Conservation (phyloP, 2,113 vertebrate species). For the Otocyon megalotis region DNA sequence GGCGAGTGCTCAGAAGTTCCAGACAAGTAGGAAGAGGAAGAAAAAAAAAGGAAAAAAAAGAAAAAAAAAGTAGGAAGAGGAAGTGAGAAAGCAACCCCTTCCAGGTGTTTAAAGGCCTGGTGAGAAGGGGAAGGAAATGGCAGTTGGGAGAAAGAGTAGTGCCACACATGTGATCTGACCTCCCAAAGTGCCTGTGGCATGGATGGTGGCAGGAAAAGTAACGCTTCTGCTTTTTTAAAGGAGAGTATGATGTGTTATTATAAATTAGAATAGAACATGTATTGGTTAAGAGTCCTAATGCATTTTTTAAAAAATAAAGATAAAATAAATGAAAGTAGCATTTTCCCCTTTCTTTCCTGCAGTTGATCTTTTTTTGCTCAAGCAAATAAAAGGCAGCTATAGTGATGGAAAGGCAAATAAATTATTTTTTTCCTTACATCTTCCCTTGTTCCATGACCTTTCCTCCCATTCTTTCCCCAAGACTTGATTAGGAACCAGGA, state of each 20-base stretch:
- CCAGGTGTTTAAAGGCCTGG: neutral
- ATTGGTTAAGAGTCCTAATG: neutral
- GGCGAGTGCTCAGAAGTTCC: neutral
- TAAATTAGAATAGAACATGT: neutral
- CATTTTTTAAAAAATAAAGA: neutral
- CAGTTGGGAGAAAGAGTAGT: neutral
- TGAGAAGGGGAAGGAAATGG: constrained; percentile 27
- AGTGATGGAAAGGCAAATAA: neutral
- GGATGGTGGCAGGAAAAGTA: neutral
- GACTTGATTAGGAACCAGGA: neutral
- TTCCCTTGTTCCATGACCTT: neutral
- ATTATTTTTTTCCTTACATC: neutral
- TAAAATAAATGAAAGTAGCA: neutral
- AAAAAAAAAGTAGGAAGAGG: neutral
- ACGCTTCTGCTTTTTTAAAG: neutral
- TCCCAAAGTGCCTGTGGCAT: neutral
- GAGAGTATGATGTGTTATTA: neutral
- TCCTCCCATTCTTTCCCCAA: neutral
- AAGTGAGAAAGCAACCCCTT: neutral
- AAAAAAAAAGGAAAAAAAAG: too few species aligned
- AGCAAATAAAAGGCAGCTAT: neutral
- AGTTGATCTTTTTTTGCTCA: neutral
- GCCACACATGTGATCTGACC: neutral
- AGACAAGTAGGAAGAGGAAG: neutral
- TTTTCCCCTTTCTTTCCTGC: neutral